Percentiles rank a stretch among this genome's conserved stretches.
These are phyloP conservation scores for Myotis findleyi DNA, from an alignment of 2,797 vertebrate species.

Conservation along the genomic window DNA sequence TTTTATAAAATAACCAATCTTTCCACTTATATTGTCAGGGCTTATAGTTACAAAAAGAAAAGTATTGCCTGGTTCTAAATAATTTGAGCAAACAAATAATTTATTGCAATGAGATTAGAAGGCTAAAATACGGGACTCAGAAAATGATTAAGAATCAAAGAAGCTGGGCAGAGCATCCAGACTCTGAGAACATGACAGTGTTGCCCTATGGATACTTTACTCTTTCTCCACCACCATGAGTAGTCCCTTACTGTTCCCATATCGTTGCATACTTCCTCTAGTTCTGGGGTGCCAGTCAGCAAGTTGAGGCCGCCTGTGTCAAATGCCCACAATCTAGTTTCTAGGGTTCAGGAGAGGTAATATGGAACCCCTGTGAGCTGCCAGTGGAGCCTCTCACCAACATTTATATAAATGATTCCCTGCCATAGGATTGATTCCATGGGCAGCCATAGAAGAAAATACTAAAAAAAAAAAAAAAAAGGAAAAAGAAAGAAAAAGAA, in stretches of 20 bases:
- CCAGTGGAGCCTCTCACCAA: background rate
- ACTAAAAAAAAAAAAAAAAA: background rate
- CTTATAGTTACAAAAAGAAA: background rate
- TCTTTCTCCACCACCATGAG: background rate
- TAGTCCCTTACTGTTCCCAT: background rate
- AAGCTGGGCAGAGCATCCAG: background rate
- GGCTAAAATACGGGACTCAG: background rate
- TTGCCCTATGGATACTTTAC: background rate
- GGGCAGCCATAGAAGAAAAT: background rate
- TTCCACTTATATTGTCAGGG: background rate
- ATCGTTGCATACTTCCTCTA: background rate
- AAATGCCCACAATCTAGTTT: background rate
- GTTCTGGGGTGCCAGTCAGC: too few relatives aligned
- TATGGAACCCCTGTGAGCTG: background rate
- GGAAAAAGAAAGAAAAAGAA: too few relatives aligned
- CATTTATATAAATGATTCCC: background rate
- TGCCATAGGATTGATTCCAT: background rate
- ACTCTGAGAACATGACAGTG: background rate
- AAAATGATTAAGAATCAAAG: background rate
- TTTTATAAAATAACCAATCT: background rate
- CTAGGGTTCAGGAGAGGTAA: background rate
- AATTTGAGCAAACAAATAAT: background rate
- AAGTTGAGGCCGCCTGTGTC: background rate
- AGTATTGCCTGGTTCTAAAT: background rate
- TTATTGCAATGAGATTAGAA: slow-evolving; percentile 4